Evolutionary conservation across 2,113 vertebrate species (phyloP).

Genomic region (Macquaria ambigua): DNA sequence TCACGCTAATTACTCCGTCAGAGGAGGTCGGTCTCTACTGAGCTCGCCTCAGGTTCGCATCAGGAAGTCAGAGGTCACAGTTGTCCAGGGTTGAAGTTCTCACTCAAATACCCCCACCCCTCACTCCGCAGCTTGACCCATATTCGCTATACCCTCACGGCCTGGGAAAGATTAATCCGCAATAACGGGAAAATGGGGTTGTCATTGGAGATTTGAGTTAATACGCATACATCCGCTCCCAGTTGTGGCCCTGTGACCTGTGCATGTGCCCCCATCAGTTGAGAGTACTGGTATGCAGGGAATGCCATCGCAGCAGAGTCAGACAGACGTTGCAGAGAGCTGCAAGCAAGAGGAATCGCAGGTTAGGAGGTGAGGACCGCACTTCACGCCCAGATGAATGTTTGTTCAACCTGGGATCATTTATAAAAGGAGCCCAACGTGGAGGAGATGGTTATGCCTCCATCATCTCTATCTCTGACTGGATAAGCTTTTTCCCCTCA

Average conservation of each 20-base stretch:
- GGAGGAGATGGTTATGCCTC: conserved; percentile 21
- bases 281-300: conserved; percentile 73
- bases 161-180: conserved; percentile 64
- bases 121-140: conserved; percentile 50
- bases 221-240: conserved; percentile 65
- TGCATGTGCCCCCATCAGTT: conserved; percentile 62
- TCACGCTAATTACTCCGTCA: conserved; percentile 74
- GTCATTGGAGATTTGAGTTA: conserved; percentile 66
- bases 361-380: conserved; percentile 55
- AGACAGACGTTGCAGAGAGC: conserved; percentile 44
- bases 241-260: conserved; percentile 60
- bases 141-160: conserved; percentile 17
- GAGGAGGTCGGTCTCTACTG: conserved; percentile 49
- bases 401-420: conserved; percentile 71
- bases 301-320: conserved; percentile 58
- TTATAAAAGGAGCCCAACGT: conserved; percentile 37
- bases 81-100: conserved; percentile 41
- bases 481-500: conserved; percentile 27
- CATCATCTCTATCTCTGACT: conserved; percentile 27
- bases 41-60: conserved; percentile 52
- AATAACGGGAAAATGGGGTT: conserved; percentile 52
- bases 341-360: conserved; percentile 34
- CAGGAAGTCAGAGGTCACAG: conserved; percentile 55
- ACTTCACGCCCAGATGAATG: conserved; percentile 57
- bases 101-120: conserved; percentile 26